Percentiles rank a stretch among this genome's conserved stretches.
Evolutionary conservation across 2,113 vertebrate genomes (phyloP).

Genomic region (Eidolon helvum): DNA sequence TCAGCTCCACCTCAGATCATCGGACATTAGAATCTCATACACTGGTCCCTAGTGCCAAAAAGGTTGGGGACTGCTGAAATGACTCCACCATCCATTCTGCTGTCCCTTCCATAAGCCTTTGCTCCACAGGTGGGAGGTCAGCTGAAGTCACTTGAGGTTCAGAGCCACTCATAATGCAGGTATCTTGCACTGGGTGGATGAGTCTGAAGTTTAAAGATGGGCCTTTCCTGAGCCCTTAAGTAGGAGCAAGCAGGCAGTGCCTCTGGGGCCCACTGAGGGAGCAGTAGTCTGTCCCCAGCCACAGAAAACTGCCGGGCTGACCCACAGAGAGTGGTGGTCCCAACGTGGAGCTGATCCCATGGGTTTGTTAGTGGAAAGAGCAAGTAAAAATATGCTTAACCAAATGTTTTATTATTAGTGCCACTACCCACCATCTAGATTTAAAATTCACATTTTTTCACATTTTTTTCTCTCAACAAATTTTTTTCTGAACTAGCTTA

Average conservation of each 20-base stretch:
- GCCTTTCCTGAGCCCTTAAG: background rate
- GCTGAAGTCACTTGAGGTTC: background rate
- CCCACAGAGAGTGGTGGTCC: background rate
- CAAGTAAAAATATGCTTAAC: background rate
- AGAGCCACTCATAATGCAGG: background rate
- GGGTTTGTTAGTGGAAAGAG: background rate
- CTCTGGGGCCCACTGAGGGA: background rate
- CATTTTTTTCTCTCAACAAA: background rate
- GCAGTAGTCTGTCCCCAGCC: background rate
- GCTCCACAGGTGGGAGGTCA: background rate
- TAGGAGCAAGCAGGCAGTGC: background rate
- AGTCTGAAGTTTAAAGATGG: background rate
- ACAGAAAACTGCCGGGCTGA: background rate
- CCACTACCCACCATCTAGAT: background rate
- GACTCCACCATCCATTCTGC: background rate
- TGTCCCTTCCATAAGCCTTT: background rate
- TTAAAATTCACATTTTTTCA: background rate
- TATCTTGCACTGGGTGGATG: fast-evolving
- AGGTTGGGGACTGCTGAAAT: no score
- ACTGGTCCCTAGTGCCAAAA: no score
- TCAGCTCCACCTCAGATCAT: no score
- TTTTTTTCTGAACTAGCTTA: background rate
- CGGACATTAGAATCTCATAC: no score
- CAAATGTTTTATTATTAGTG: background rate
- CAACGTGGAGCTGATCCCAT: fast-evolving